Evolutionary conservation across 1,140 invertebrate species (phyloP), one percentile per base, ranked within the genome.

Genomic region (Caerostris darwini): DNA sequence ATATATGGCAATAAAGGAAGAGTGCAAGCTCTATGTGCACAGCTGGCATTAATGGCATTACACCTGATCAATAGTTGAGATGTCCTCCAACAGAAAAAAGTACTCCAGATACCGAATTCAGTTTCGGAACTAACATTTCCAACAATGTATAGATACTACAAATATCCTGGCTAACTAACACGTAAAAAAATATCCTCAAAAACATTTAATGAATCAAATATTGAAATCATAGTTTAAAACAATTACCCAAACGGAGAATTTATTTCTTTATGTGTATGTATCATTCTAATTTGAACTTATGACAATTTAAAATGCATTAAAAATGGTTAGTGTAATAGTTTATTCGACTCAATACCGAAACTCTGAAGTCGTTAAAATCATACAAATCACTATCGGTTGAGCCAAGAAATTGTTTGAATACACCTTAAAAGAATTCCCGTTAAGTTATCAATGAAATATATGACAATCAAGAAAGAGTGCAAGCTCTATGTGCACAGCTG

Each of bases 51-150:
- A 94, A 94, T 88, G 64, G 85, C 92, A 61, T 82, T 69, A 81
- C 86, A 94, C 92, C 92, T 89, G 92, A 89, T 94, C 92, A 94
- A 57, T 94, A 85, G 89, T 94, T 94, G 92, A 85, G 53, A 94
- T 56, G 56, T 88, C 86, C 82, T 88, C 85, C 67, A 89, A 94
- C 82, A 94, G 92, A 94, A 94, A 94, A 94, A 94, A 89, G 92
- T 17, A 53, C 71, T 81, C 54, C 17, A 94, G 92, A 94, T 94
- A 94, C 92, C 67, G 61, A 88, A 34, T 34, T 34, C 34, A 34
- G 2, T 34, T 34, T 34, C 34, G 34, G 34, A 34, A 34, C 34
- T 34, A 34, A 34, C 34, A 34, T 34, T 34, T 34, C 34, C 34
- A 34, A 0, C 34, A 34, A 34, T 34, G 0, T 34, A 34, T 34